Evolutionary conservation across 2,113 vertebrate genomes (phyloP).

Genomic region (Paracyprichromis sp.): DNA sequence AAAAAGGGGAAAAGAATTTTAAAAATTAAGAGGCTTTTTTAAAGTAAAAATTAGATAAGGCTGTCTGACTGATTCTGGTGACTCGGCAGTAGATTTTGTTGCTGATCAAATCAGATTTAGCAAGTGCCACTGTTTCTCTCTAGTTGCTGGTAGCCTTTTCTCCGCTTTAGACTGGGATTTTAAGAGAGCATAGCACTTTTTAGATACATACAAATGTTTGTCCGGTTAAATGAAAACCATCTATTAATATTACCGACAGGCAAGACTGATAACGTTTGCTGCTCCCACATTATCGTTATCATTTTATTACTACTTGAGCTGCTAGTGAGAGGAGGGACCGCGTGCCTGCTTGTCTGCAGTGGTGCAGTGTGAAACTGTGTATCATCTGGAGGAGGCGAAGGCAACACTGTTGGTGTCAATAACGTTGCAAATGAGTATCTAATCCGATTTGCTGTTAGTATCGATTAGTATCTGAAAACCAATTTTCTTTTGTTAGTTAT

Average conservation of each 20-base stretch:
- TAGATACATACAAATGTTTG: background rate
- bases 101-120: background rate
- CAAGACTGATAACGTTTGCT: background rate
- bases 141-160: background rate
- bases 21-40: background rate
- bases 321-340: background rate
- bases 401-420: background rate
- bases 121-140: background rate
- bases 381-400: background rate
- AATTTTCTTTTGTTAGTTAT: background rate
- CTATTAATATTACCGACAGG: fast-evolving
- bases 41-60: background rate
- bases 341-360: background rate
- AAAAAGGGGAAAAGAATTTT: background rate
- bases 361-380: background rate
- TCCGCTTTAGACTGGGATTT: background rate
- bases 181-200: background rate
- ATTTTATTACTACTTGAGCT: background rate
- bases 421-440: background rate
- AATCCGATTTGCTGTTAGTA: background rate
- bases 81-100: background rate
- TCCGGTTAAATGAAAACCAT: background rate
- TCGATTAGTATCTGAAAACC: background rate
- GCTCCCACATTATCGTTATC: background rate
- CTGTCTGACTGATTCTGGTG: background rate